Evolutionary conservation across 1,140 invertebrate species (phyloP), one percentile per base, ranked within the genome.

Genomic region (Aphelenchoides avenae): DNA sequence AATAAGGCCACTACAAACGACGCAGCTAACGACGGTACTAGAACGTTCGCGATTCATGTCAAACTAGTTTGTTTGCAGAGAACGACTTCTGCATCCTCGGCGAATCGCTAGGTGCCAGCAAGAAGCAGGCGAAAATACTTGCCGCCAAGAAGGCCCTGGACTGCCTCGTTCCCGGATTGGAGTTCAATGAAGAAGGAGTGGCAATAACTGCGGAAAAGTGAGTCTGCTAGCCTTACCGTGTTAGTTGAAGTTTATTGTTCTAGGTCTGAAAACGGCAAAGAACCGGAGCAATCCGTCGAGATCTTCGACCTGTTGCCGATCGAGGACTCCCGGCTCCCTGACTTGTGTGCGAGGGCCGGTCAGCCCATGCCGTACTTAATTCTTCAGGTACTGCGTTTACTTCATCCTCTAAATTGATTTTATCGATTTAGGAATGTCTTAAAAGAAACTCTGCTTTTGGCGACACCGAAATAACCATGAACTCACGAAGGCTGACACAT

Each of bases 401-500:
- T n/a, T 22, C 3, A 29, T 47, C 52, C 52, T 52, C 1, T 52
- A 24, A 15, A 54, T 46, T 46, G 18, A 34, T 6, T n/a, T 40
- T n/a, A 47, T 31, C 4, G 3, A 65, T 60, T 37, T 44, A 73
- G 20, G 55, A 63, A 40, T 63, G 47, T 50, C 41, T 63, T 9
- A 63, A 63, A 31, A 83, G 84, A 61, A 94, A 94, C 80, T 92
- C 89, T 79, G 91, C 90, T 31, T 82, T 89, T 50, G 86, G 86
- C 43, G 88, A 91, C 78, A 86, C 88, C 55, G 84, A 91, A 68
- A 89, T 93, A 42, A 85, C 87, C 66, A 89, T 89, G 73, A 86
- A 88, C 70, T 86, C 90, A 48, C 89, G 89, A 69, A 86, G 89
- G 5, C 80, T 90, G 18, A 89, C 90, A 69, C 87, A 91, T 76